Percentiles rank a stretch among this genome's conserved stretches.
These are phyloP conservation scores for Corapipo altera DNA, from an alignment of 2,113 vertebrate species.

Conservation along the genomic window DNA sequence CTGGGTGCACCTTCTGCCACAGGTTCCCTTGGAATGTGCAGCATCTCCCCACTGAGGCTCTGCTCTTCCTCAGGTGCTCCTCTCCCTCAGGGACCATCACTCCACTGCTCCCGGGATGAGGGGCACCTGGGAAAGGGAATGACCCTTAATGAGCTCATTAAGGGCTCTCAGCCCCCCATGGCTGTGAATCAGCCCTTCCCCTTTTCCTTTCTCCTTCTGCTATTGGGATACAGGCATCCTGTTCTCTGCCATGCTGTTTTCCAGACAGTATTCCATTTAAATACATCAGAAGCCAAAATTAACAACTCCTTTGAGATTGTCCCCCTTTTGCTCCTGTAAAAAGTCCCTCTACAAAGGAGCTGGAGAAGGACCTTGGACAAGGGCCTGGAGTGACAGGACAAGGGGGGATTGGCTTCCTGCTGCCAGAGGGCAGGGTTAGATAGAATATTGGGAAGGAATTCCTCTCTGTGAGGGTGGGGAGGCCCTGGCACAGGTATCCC, in stretches of 20 bases:
- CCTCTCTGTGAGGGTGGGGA: rapidly evolving
- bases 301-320: rapidly evolving
- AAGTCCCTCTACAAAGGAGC: neutral
- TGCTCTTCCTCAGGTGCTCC: rapidly evolving
- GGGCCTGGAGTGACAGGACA: neutral
- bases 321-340: neutral
- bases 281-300: rapidly evolving
- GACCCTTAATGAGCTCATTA: rapidly evolving
- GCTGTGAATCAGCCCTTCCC: neutral
- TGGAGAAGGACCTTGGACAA: neutral
- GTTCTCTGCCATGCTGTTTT: too few species aligned
- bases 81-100: rapidly evolving
- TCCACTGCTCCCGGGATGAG: rapidly evolving
- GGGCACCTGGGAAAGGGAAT: rapidly evolving
- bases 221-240: rapidly evolving
- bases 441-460: neutral
- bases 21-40: rapidly evolving
- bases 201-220: neutral
- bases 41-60: rapidly evolving
- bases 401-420: neutral
- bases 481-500: neutral
- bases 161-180: neutral
- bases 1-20: rapidly evolving
- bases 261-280: rapidly evolving
- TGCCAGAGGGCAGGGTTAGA: neutral